Evolutionary conservation across 2,113 vertebrate genomes (phyloP), one percentile per base, ranked within the genome.

Genomic region (Chelonoidis abingdonii): DNA sequence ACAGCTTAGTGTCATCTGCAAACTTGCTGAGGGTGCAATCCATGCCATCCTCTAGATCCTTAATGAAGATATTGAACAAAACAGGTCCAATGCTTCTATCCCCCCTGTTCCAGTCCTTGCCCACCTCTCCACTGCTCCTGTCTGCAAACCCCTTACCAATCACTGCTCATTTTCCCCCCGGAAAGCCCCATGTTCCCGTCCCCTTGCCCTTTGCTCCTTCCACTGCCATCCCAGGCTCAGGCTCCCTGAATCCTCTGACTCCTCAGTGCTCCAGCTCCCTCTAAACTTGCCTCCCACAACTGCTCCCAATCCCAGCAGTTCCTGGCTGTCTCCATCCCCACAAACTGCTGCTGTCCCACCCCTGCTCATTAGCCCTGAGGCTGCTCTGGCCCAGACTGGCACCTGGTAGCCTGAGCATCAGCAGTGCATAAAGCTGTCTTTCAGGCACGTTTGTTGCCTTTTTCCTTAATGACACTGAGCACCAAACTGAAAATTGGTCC

Each of bases 381-480:
- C 41, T 78, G 41, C 41, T 44, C 24, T 78, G 22, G 11, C 25
- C 41, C 13, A 47, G 41, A 47, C 41, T 27, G 22, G 25, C 75
- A 25, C 24, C 75, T 56, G 56, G 38, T 14, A 49, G 7, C 21
- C 10, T 12, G 4, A 13, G 54, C 11, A 38, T 91, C 14, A 75
- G 49, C 80, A 27, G 3, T 0, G 1, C 38, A 16, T 10, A 88
- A 86, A 92, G 82, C 21, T 84, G 72, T 44, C 25, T 6, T 44
- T 11, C 83, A 38, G 80, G 25, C 84, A 75, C 17, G 1, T 86
- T 78, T 72, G 56, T 75, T 59, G 6, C 4, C 17, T 47, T 82
- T 93, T 93, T 35, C 25, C 88, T 89, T 92, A 88, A 79, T 72
- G 54, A 84, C 22, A 25, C 52, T 35, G 10, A 88, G 89, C 62